A percentile compares a stretch with the other conserved stretches of the same genome.
phyloP scores from a whole-genome alignment of 2,113 vertebrate species.

The Mugil cephalus region DNA sequence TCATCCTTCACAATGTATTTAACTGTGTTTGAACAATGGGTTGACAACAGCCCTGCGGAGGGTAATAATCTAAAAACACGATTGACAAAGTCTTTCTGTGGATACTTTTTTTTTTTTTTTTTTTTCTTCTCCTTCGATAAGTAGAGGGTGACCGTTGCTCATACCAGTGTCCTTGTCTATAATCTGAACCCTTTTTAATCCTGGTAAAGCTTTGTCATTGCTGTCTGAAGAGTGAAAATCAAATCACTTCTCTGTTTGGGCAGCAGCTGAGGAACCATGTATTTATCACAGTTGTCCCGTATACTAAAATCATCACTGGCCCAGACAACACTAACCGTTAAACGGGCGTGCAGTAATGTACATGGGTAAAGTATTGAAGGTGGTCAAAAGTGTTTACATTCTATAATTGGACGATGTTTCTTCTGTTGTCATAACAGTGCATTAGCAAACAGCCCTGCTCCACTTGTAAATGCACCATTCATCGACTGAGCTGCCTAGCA shows the following conservation, averaged over 20 bases:
- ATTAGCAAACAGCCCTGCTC: slow-evolving; percentile 51
- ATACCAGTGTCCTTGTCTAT: slow-evolving; percentile 39
- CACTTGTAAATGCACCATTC: slow-evolving; percentile 77
- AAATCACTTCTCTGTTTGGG: slow-evolving; percentile 31
- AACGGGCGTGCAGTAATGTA: slow-evolving; percentile 25
- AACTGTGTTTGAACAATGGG: slow-evolving; percentile 74
- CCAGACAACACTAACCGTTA: slow-evolving; percentile 20
- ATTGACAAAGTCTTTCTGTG: slow-evolving; percentile 66
- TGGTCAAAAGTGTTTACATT: slow-evolving; percentile 56
- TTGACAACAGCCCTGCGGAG: slow-evolving; percentile 51
- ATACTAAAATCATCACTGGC: no score
- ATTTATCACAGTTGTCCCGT: slow-evolving; percentile 40
- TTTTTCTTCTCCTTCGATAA: slow-evolving; percentile 38
- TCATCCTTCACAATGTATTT: slow-evolving; percentile 76
- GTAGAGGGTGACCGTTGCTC: slow-evolving; percentile 24
- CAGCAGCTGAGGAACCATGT: slow-evolving; percentile 30
- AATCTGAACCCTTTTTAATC: slow-evolving; percentile 55
- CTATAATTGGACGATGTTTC: slow-evolving; percentile 45
- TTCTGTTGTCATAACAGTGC: slow-evolving; percentile 60
- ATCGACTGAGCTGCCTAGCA: slow-evolving; percentile 62
- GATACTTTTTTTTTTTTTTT: slow-evolving; percentile 43
- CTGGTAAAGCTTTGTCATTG: slow-evolving; percentile 56
- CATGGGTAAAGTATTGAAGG: slow-evolving; percentile 32
- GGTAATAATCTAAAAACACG: slow-evolving; percentile 53
- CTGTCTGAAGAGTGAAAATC: slow-evolving; percentile 44